Evolutionary conservation across 2,113 vertebrate species (phyloP), one percentile per base, ranked within the genome.

Genomic region (Elanoides forficatus): DNA sequence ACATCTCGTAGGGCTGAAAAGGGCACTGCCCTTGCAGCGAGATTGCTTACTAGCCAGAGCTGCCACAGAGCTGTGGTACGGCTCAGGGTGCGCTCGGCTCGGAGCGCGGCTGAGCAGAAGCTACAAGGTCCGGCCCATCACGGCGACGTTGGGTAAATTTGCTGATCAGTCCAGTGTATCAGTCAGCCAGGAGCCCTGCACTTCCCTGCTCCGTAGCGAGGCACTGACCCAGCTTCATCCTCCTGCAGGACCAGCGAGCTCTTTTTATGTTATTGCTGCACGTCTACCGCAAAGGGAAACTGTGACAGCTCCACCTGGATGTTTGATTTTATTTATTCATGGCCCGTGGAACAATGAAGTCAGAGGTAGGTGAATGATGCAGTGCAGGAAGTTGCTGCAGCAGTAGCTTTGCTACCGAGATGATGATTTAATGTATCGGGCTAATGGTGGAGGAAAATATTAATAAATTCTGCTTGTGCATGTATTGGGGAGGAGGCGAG

Each of bases 301-400:
- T 2, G 52, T 58, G 52, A 22, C 93, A 25, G 96, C 96, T 70
- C 93, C 93, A 62, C 95, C 97, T 95, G 92, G 81, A 12, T 52
- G 50, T 20, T 86, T 43, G 88, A 1, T 38, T 86, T 90, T 71
- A 43, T 95, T 97, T 86, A 50, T 93, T 68, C 93, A 11, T 29
- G 86, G 96, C 97, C 97, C 62, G 58, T 50, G 47, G 97, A 97
- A 93, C 95, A 81, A 97, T 97, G 96, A 97, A 97, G 96, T 96
- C 96, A 94, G 97, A 98, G 98, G 98, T 98, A 97, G 91, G 98
- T 97, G 97, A 95, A 87, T 98, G 97, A 98, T 98, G 98, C 97
- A 97, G 95, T 97, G 98, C 97, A 97, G 97, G 94, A 97, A 98
- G 96, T 97, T 97, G 96, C 96, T 97, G 96, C 94, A 86, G 97